phyloP scores from a whole-genome alignment of 2,888 invertebrate genomes.

The Griposia aprilina region DNA sequence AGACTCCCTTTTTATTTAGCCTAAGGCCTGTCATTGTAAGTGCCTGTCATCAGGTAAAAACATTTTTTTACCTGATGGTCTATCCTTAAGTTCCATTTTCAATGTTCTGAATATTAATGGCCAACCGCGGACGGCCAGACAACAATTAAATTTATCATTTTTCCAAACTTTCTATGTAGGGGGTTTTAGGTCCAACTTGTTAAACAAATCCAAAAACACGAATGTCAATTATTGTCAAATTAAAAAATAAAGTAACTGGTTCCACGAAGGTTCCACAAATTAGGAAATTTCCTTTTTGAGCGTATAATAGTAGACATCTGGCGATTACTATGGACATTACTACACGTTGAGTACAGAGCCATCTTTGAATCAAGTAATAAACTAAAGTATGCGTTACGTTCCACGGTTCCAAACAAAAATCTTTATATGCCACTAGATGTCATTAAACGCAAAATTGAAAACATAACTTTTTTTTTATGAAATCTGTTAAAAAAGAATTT shows the following conservation, averaged over 20 bases:
- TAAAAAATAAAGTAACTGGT: constrained; percentile 20
- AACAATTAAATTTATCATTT: constrained; percentile 18
- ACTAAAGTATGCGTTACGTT: neutral
- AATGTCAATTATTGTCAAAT: constrained; percentile 27
- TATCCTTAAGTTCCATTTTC: constrained; percentile 26
- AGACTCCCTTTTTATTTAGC: neutral
- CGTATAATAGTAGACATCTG: constrained; percentile 35
- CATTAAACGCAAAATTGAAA: constrained; percentile 16
- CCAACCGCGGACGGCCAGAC: constrained; percentile 6
- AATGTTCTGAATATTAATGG: neutral
- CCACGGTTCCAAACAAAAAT: neutral
- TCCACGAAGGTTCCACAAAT: constrained; percentile 31
- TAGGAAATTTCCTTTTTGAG: neutral
- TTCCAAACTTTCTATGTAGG: constrained; percentile 8
- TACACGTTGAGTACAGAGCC: neutral
- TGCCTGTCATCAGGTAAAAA: constrained; percentile 5
- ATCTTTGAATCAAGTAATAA: neutral
- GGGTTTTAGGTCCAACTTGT: neutral
- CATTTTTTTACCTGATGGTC: constrained; percentile 20
- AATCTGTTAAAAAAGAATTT: neutral
- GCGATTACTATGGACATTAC: neutral
- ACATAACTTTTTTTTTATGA: no score
- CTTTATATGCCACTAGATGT: constrained; percentile 16
- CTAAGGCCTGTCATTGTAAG: neutral
- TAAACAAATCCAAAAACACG: constrained; percentile 25